Conservation (phyloP, 2,888 invertebrate genomes). For the Caenorhabditis virilis region DNA sequence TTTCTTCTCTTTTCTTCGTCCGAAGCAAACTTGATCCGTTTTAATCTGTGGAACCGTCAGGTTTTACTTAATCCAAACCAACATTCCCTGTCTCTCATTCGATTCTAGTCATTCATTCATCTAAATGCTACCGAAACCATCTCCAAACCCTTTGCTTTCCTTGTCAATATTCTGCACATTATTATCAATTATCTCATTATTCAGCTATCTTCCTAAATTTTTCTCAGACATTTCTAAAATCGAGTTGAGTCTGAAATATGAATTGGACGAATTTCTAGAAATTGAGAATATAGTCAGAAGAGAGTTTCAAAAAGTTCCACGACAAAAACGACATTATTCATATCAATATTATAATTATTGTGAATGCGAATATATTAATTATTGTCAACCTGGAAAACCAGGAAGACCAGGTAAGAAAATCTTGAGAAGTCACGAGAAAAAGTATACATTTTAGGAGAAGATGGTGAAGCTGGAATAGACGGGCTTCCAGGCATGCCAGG, state of each 20-base stretch:
- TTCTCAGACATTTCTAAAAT: constrained; percentile 22
- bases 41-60: no score
- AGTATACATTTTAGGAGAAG: neutral
- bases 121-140: neutral
- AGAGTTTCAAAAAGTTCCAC: constrained; percentile 15
- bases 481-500: constrained; percentile 32
- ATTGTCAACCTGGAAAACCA: constrained; percentile 37
- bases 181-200: constrained; percentile 26
- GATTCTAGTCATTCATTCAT: no score
- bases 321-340: constrained; percentile 10
- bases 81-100: no score
- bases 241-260: constrained; percentile 17
- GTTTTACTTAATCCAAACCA: no score
- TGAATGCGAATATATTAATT: constrained; percentile 41
- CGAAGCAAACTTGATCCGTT: no score
- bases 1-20: no score
- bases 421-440: neutral
- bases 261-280: constrained; percentile 22
- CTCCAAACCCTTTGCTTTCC: neutral
- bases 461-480: constrained; percentile 24
- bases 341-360: constrained; percentile 36
- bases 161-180: constrained; percentile 33
- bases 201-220: constrained; percentile 32
- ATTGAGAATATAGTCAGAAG: constrained; percentile 14
- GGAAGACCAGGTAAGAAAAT: constrained; percentile 21